phyloP scores from a whole-genome alignment of 2,888 invertebrate species.

The Linnaemya vulpina region DNA sequence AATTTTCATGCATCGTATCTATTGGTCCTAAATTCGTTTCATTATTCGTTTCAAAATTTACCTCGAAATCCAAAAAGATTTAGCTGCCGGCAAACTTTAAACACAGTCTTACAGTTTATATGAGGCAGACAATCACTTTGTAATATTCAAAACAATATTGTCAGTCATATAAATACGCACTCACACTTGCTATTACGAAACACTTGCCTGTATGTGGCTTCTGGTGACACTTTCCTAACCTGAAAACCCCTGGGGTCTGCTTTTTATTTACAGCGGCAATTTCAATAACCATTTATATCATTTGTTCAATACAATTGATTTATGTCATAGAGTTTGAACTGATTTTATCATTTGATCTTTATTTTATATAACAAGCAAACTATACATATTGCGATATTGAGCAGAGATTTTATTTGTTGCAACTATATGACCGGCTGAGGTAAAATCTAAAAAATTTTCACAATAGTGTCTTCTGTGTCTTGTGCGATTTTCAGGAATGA shows the following conservation, averaged over 20 bases:
- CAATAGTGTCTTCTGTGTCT: too few species aligned
- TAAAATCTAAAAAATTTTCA: too few species aligned
- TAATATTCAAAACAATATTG: constrained; percentile 8
- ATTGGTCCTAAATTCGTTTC: constrained; percentile 3
- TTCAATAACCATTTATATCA: constrained; percentile 80
- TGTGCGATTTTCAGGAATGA: too few species aligned
- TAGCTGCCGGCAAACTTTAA: constrained; percentile 47
- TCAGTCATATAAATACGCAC: not conserved
- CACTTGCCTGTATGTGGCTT: not conserved
- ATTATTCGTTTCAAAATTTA: not conserved
- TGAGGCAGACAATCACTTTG: constrained; percentile 52
- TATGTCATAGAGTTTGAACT: constrained; percentile 72
- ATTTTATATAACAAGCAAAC: not conserved
- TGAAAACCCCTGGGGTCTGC: constrained; percentile 27
- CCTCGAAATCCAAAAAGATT: not conserved
- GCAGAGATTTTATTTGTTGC: too few species aligned
- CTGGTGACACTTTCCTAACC: constrained; percentile 55
- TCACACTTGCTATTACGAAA: constrained; percentile 10
- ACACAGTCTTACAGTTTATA: constrained; percentile 36
- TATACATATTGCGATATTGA: too few species aligned
- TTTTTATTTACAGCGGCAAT: constrained; percentile 73
- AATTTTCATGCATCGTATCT: constrained; percentile 36
- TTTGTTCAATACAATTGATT: constrained; percentile 76
- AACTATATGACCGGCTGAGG: too few species aligned
- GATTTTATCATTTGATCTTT: not conserved